Evolutionary conservation across 2,888 invertebrate species (phyloP).

Genomic region (Theodoxus fluviatilis): DNA sequence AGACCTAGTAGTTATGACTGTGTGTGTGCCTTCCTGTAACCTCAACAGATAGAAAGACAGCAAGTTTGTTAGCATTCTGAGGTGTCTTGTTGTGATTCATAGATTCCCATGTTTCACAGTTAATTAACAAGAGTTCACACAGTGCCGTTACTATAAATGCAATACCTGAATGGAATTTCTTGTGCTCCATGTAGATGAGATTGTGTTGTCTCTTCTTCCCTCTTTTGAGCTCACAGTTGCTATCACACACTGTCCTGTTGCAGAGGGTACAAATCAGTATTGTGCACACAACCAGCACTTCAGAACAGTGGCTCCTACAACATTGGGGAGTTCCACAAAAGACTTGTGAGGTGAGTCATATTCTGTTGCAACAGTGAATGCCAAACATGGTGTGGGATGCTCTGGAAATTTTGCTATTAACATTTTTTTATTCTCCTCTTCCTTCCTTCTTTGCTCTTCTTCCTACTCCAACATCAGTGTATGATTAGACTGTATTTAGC

Average conservation of each 20-base stretch:
- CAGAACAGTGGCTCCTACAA: conserved; percentile 93
- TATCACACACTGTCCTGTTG: conserved; percentile 31
- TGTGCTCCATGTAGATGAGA: not conserved
- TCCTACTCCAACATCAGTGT: too few relatives aligned
- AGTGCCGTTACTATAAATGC: too few relatives aligned
- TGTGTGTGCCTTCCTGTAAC: too few relatives aligned
- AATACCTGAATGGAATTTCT: not conserved
- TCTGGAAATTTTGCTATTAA: not conserved
- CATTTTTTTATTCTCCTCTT: not conserved
- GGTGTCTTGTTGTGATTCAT: too few relatives aligned
- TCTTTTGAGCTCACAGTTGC: not conserved
- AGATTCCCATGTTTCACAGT: too few relatives aligned
- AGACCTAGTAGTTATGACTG: too few relatives aligned
- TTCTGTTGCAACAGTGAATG: not conserved
- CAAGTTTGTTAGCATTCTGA: too few relatives aligned
- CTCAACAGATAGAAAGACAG: too few relatives aligned
- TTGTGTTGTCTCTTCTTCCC: not conserved
- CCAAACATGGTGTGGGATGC: not conserved
- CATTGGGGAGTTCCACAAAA: conserved; percentile 83
- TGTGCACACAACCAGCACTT: conserved; percentile 91
- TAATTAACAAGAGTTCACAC: too few relatives aligned
- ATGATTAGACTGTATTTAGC: too few relatives aligned
- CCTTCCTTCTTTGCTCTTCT: too few relatives aligned
- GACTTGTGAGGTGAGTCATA: conserved; percentile 69
- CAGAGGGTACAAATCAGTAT: conserved; percentile 86